phyloP scores from a whole-genome alignment of 1,140 invertebrate species.

The Diabrotica undecimpunctata region DNA sequence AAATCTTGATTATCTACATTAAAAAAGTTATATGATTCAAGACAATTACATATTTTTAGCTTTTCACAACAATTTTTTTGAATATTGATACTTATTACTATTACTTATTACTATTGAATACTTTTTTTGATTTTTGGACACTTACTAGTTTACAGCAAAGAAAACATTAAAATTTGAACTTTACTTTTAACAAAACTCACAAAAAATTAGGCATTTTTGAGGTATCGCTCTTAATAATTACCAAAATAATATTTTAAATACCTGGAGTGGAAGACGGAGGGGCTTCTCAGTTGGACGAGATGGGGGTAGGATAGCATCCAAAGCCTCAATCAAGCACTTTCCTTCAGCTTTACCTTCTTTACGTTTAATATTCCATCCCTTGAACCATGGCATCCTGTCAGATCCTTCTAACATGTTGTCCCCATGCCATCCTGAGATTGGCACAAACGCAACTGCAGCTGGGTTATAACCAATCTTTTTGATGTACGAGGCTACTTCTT shows the following conservation, averaged over 20 bases:
- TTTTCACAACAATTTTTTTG: too few species aligned
- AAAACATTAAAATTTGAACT: too few species aligned
- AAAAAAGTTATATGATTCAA: too few species aligned
- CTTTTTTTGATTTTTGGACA: too few species aligned
- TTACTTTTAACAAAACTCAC: too few species aligned
- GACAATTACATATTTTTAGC: too few species aligned
- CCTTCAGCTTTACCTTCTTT: slow-evolving; percentile 81
- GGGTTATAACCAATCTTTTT: slow-evolving; percentile 96
- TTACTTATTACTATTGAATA: too few species aligned
- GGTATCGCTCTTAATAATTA: too few species aligned
- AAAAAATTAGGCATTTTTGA: too few species aligned
- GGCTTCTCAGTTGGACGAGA: slow-evolving; percentile 83
- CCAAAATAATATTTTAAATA: slow-evolving; percentile 22
- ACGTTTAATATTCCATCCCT: slow-evolving; percentile 83
- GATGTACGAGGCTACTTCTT: slow-evolving; percentile 86
- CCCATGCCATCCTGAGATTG: slow-evolving; percentile 92
- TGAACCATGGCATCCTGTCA: slow-evolving; percentile 84
- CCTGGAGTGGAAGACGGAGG: slow-evolving; percentile 83
- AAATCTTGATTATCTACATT: too few species aligned
- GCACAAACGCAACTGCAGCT: slow-evolving; percentile 84
- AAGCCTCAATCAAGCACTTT: slow-evolving; percentile 82
- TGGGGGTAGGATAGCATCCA: slow-evolving; percentile 85
- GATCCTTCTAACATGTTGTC: slow-evolving; percentile 88
- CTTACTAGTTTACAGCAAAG: too few species aligned
- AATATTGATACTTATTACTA: too few species aligned